phyloP scores from a whole-genome alignment of 2,797 vertebrate species.

The Myotis daubentonii region DNA sequence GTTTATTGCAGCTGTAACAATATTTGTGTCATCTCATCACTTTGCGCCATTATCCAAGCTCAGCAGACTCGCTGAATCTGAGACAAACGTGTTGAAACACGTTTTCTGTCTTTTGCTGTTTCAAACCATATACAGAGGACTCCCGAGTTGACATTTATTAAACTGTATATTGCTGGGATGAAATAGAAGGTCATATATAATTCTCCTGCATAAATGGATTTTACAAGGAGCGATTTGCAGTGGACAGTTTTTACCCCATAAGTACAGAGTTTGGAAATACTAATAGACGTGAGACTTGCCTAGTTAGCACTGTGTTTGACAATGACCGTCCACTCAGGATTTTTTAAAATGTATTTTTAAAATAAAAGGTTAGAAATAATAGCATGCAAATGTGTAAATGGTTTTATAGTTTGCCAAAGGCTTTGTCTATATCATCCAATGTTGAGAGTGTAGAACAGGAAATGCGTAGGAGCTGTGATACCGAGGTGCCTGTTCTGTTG shows the following conservation, averaged over 20 bases:
- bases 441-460: not conserved
- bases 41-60: slow-evolving; percentile 48
- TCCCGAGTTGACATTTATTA: not conserved
- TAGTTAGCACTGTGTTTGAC: not conserved
- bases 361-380: not conserved
- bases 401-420: not conserved
- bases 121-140: not conserved
- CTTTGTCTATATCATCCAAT: not conserved
- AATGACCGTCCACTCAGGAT: not conserved
- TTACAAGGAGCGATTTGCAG: not conserved
- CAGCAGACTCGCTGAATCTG: slow-evolving; percentile 56
- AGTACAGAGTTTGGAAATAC: not conserved
- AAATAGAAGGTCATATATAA: not conserved
- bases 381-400: not conserved
- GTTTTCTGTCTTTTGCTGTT: slow-evolving; percentile 10
- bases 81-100: slow-evolving; percentile 1
- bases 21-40: slow-evolving; percentile 39
- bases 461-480: fast-evolving
- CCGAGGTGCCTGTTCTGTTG: not conserved
- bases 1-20: slow-evolving; percentile 59
- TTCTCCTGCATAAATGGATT: not conserved
- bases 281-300: not conserved
- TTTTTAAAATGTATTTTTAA: not conserved
- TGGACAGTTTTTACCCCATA: not conserved
- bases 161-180: not conserved